A percentile compares a stretch with the other conserved stretches of the same genome.
These are phyloP conservation scores for Nasonovia ribisnigri DNA, from an alignment of 2,888 invertebrate genomes.

Conservation along the genomic window DNA sequence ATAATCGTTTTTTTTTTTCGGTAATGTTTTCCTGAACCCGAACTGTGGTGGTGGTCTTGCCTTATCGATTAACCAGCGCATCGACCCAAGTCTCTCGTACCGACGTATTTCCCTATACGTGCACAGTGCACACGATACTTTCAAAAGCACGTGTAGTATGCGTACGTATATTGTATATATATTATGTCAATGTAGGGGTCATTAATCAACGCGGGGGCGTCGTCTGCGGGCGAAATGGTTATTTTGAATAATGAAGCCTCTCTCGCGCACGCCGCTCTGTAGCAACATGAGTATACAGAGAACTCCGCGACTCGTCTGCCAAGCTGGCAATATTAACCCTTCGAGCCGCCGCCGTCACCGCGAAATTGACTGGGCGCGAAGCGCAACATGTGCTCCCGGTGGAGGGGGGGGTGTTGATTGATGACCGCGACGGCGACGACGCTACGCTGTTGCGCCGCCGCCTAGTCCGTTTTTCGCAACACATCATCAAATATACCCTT, in stretches of 20 bases:
- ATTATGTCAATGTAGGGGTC: slow-evolving; percentile 5
- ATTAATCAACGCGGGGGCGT: slow-evolving; percentile 54
- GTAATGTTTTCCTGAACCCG: slow-evolving; percentile 25
- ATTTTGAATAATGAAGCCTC: slow-evolving; percentile 63
- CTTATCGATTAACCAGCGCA: slow-evolving; percentile 21
- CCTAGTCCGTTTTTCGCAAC: slow-evolving; percentile 48
- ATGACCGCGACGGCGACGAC: slow-evolving; percentile 49
- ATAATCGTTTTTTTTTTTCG: slow-evolving; percentile 43
- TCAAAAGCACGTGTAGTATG: slow-evolving; percentile 1
- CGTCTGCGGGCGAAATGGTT: slow-evolving; percentile 50
- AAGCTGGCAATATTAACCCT: slow-evolving; percentile 56
- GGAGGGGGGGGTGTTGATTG: slow-evolving; percentile 52
- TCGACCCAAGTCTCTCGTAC: slow-evolving; percentile 6
- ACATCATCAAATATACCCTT: neutral
- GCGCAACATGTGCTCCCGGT: slow-evolving; percentile 57
- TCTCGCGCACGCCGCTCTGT: neutral
- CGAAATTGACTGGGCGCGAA: neutral
- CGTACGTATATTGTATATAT: neutral
- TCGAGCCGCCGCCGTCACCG: neutral
- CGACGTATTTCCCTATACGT: neutral
- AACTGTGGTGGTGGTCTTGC: slow-evolving; percentile 23
- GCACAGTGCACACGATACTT: neutral
- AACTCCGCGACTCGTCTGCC: neutral
- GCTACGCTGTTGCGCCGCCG: slow-evolving; percentile 43
- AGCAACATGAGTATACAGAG: neutral